Base-by-base conservation (phyloP, 2,888 invertebrate genomes). In the Thyatira batis region DNA sequence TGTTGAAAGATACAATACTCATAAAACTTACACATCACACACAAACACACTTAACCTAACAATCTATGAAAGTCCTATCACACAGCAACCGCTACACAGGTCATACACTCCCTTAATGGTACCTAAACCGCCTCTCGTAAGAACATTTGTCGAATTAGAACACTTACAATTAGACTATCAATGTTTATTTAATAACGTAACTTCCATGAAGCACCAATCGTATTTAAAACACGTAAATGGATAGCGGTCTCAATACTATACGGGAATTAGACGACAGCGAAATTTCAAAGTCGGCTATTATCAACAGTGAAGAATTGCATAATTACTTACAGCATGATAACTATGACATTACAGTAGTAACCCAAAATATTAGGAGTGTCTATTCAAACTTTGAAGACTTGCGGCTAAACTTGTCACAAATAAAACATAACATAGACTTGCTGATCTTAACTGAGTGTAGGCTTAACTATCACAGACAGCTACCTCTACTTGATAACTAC, bases 301-400 rank as follows among this genome's bases (percentile, higher is more conserved):
- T 52, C 39, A n/a, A 50, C 28, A 39, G 52, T n/a, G 20, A 48
- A 4, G 49, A 54, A 5, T 17, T 58, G 4, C 6, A 44, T 4
- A 45, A 50, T 20, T 48, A 20, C 25, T 27, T 45, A 8, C n/a
- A 30, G 2, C 4, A 48, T 49, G 21, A 49, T 27, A 11, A 48
- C 43, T 11, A 33, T 45, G 44, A 44, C 30, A 3, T 51, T 3
- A 51, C 44, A 20, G 17, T 51, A 3, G 20, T 51, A n/a, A 17
- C 58, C 0, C 63, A 63, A 51, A 63, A 63, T 45, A 62, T 61
- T 6, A 51, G 58, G 45, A 57, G 55, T 43, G 51, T 61, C 11
- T 57, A 54, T 13, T 9, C 9, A 0, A 58, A 61, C 13, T 49
- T 55, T 30, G 52, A 53, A 13, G 53, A 53, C 30, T 46, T 58